Base-by-base conservation (phyloP, 2,888 invertebrate genomes). In the Ceraclea dissimilis region DNA sequence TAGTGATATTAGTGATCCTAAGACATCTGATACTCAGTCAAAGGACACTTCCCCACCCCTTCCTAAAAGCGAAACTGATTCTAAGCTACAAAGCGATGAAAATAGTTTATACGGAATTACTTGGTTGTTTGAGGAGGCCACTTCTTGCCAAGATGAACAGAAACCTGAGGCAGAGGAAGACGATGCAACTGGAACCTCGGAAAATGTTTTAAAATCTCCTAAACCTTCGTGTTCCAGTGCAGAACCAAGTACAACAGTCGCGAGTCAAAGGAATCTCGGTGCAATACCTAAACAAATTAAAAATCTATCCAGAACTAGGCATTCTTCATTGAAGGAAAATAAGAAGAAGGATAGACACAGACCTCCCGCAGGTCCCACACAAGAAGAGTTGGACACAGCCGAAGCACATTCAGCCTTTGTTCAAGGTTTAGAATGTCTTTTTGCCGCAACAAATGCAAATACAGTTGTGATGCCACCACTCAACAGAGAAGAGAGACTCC, bases 251-350 rank as follows among this genome's bases (percentile, higher is more conserved):
- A 74, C 68, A 63, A 79, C 72, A 65, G n/a, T n/a, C n/a, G 26
- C 10, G 4, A 72, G 71, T 64, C 78, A 82, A 69, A 81, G 82
- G 69, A 84, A 83, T 69, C 79, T 85, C 65, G 86, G 86, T 58
- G 86, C 85, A 60, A 85, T 84, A 69, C 86, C 85, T 57, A 86
- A 88, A 70, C 84, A 84, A 71, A 72, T 76, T 65, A 78, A 75
- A 76, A 76, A 76, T 72, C 73, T 74, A 71, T 73, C 74, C 63
- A 69, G 80, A 71, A 69, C 77, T 65, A 68, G 80, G 65, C 72
- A 80, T 63, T 82, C 82, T 31, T 81, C 82, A 10, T 78, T 81
- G 54, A 78, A 78, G 68, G 78, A 78, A 68, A 78, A 78, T 68
- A 77, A 76, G 67, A 75, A 74, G 68, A 71, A 70, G 67, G 79